phyloP scores from a whole-genome alignment of 1,140 invertebrate species.

The Eubasilissa regina region DNA sequence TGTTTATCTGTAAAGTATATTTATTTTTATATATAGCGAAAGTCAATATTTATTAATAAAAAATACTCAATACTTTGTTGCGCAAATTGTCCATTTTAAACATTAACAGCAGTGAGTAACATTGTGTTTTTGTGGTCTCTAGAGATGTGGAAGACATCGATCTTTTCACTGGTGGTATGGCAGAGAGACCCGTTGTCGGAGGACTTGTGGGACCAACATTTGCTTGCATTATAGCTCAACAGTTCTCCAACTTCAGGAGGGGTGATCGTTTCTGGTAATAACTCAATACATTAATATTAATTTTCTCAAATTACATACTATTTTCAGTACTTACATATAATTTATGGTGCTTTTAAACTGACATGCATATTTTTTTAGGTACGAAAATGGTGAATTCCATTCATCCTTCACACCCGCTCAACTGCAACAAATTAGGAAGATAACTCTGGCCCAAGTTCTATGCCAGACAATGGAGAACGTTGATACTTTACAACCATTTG shows the following conservation, averaged over 20 bases:
- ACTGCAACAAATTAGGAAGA: constrained; percentile 86
- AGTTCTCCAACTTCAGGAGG: constrained; percentile 89
- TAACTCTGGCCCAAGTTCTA: constrained; percentile 86
- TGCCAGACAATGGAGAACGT: constrained; percentile 87
- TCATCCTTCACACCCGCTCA: constrained; percentile 88
- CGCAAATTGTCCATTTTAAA: too few relatives aligned
- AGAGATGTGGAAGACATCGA: constrained; percentile 89
- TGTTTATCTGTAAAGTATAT: constrained; percentile 73
- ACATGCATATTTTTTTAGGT: constrained; percentile 66
- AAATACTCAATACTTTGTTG: too few relatives aligned
- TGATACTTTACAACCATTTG: constrained; percentile 82
- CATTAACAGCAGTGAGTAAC: too few relatives aligned
- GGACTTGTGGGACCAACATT: constrained; percentile 96
- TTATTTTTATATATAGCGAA: background rate
- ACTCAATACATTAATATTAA: background rate
- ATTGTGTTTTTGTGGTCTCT: constrained; percentile 44
- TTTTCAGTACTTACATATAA: background rate
- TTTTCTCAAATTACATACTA: background rate
- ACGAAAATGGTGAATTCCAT: constrained; percentile 84
- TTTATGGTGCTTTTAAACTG: constrained; percentile 17
- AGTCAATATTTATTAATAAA: background rate
- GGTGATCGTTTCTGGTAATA: constrained; percentile 93
- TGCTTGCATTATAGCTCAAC: constrained; percentile 95
- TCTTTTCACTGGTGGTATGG: constrained; percentile 90
- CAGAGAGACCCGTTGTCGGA: constrained; percentile 85